Base-by-base conservation (phyloP, 2,113 vertebrate genomes). In the Pholis gunnellus region DNA sequence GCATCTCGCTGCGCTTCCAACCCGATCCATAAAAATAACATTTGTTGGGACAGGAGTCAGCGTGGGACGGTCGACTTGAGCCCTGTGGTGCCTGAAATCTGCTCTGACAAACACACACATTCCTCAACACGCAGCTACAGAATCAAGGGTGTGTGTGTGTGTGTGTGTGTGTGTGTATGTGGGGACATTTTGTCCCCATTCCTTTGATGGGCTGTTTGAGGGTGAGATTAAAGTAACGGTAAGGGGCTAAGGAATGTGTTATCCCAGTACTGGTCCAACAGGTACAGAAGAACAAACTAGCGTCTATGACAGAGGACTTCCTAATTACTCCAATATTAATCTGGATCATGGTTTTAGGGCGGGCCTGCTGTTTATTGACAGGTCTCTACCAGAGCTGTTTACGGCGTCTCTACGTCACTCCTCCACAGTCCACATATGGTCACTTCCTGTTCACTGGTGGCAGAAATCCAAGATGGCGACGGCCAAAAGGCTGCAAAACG, bases 71-170 rank as follows among this genome's bases (percentile, higher is more conserved):
- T 78, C 48, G 76, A 66, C 46, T 73, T 1, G 18, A 64, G 54
- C 22, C 7, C 44, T 56, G 69, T 56, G 69, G 42, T 0, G 20
- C 63, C 72, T 74, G 72, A 77, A 67, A 71, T 67, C 61, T 50
- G 46, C 22, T 67, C 73, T 9, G 44, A 83, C 48, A 80, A 61
- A 87, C 68, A 75, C 44, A 63, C 68, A 74, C 87, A 89, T 87
- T 89, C 78, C 83, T 85, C 61, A 44, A 2, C 79, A 31, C 36
- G 3, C 14, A 44, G 25, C 36, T 8, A 15, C 52, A 61, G 20
- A 22, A 36, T 6, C 5, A 48, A 20, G 6, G 5, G 56, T 40
- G 72, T 27, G 40, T 59, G 72, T 50, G 50, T 50, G 64, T 61
- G 44, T 74, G 60, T 52, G 83, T 63, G 7, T 38, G 38, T 40